phyloP scores from a whole-genome alignment of 2,797 vertebrate genomes.

The Pteronotus mesoamericanus region DNA sequence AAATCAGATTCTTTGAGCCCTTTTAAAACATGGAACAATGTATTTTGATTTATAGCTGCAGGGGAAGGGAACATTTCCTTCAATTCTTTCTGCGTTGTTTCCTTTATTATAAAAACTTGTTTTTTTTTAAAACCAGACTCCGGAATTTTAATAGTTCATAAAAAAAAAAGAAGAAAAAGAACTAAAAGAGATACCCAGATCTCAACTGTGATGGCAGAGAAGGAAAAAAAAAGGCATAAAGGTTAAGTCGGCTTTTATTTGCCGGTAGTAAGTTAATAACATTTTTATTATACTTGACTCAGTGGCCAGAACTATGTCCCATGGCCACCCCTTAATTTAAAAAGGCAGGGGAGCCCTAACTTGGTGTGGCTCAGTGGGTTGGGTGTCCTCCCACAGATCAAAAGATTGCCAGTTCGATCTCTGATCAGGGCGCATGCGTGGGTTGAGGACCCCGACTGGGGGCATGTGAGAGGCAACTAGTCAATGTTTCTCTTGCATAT shows the following conservation, averaged over 20 bases:
- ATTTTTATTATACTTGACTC: not conserved
- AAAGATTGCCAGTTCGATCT: not conserved
- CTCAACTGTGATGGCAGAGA: not conserved
- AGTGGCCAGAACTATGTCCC: not conserved
- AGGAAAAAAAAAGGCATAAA: not conserved
- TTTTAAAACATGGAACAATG: slow-evolving; percentile 9
- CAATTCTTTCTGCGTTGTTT: not conserved
- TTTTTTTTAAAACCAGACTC: not conserved
- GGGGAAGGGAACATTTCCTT: not conserved
- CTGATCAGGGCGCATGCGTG: no score
- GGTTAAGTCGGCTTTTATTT: not conserved
- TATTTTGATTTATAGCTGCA: slow-evolving; percentile 31
- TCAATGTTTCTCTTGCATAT: not conserved
- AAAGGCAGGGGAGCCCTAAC: not conserved
- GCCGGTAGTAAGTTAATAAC: not conserved
- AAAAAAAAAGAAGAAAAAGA: not conserved
- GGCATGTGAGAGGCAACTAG: not conserved
- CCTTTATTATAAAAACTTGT: slow-evolving; percentile 9
- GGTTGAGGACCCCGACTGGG: not conserved
- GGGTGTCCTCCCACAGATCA: not conserved
- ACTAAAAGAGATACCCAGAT: not conserved
- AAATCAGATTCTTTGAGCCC: not conserved
- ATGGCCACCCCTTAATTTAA: not conserved
- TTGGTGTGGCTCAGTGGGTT: not conserved
- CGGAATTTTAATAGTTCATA: not conserved